Evolutionary conservation across 2,113 vertebrate species (phyloP).

Genomic region (Strigops habroptila): DNA sequence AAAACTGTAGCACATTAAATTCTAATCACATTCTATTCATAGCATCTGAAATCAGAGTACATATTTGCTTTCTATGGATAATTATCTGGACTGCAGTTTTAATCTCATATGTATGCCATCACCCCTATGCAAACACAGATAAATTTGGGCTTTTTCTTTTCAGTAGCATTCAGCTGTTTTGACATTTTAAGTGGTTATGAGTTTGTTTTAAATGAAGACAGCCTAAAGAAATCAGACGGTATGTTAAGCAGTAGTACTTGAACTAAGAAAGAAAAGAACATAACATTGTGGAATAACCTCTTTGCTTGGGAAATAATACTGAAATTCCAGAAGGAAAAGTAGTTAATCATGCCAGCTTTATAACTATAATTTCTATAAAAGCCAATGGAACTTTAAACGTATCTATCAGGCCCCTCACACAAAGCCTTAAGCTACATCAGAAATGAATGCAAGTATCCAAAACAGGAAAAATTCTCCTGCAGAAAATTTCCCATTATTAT

Average conservation of each 20-base stretch:
- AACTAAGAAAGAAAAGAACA: conserved; percentile 7
- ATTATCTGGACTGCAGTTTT: conserved; percentile 42
- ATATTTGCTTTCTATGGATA: conserved; percentile 28
- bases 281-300: not conserved
- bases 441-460: not conserved
- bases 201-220: conserved; percentile 11
- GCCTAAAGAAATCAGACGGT: conserved; percentile 18
- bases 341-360: not conserved
- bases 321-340: not conserved
- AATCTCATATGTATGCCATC: conserved; percentile 13
- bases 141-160: conserved; percentile 3
- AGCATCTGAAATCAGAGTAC: conserved; percentile 47
- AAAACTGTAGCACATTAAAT: conserved; percentile 49
- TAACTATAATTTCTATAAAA: not conserved
- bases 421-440: not conserved
- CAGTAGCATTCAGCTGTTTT: conserved; percentile 16
- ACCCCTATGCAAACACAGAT: not conserved
- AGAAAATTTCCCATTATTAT: not conserved
- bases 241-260: not conserved
- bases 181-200: conserved; percentile 35
- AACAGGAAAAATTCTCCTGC: not conserved
- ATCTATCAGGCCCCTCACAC: not conserved
- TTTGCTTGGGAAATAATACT: not conserved
- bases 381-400: not conserved
- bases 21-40: conserved; percentile 65